phyloP scores from a whole-genome alignment of 2,113 vertebrate genomes.

The Pteronura brasiliensis region DNA sequence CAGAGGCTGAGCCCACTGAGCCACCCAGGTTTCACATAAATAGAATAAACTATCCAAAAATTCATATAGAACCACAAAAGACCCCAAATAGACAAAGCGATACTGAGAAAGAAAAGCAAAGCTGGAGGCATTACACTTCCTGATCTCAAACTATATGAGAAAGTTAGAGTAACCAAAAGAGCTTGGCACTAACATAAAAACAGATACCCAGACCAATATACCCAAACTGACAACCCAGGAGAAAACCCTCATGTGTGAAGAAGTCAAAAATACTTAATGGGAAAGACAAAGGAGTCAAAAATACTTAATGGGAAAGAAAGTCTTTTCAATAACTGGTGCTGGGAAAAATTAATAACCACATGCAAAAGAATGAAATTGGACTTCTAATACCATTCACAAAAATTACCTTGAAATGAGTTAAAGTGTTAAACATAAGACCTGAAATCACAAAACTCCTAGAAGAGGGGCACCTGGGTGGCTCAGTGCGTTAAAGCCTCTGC shows the following conservation, averaged over 20 bases:
- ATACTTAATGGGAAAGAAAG: background rate
- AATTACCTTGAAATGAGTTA: background rate
- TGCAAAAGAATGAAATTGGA: background rate
- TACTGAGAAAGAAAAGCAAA: background rate
- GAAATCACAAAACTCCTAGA: background rate
- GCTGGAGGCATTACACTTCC: background rate
- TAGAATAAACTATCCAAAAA: background rate
- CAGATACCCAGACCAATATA: background rate
- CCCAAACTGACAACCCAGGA: background rate
- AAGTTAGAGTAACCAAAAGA: background rate
- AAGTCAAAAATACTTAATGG: background rate
- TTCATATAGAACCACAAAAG: background rate
- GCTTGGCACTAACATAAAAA: background rate
- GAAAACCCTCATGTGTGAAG: background rate
- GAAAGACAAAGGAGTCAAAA: background rate
- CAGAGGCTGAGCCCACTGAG: too few species aligned
- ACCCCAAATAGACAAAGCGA: background rate
- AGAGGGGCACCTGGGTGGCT: background rate
- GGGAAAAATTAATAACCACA: background rate
- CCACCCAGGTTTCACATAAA: background rate
- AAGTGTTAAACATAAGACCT: background rate
- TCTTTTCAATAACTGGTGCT: background rate
- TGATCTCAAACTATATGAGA: background rate
- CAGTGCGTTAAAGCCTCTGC: too few species aligned
- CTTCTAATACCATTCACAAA: background rate